Evolutionary conservation across 2,113 vertebrate genomes (phyloP).

Genomic region (Corynorhinus townsendii): DNA sequence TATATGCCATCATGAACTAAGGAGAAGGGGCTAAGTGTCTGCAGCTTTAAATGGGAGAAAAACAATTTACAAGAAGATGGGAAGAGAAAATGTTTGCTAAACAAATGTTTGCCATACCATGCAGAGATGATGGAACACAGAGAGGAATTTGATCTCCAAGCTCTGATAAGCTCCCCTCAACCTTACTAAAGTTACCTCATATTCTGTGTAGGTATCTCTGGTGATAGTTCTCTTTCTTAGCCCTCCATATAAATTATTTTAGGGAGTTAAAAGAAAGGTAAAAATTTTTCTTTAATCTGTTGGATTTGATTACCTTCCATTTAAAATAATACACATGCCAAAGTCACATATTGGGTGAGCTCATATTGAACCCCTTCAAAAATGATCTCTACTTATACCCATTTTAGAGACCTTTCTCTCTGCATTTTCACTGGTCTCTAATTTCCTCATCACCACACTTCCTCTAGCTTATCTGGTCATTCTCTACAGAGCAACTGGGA

Average conservation of each 20-base stretch:
- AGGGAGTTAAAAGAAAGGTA: background rate
- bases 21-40: background rate
- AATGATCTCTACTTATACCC: background rate
- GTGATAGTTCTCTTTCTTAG: background rate
- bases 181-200: background rate
- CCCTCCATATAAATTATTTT: background rate
- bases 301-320: background rate
- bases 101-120: background rate
- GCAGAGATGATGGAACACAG: background rate
- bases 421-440: background rate
- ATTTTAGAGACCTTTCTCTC: background rate
- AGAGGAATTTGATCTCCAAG: background rate
- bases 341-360: background rate
- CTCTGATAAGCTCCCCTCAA: background rate
- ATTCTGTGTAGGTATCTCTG: background rate
- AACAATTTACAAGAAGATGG: background rate
- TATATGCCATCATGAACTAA: background rate
- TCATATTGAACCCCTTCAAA: background rate
- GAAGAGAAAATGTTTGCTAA: background rate
- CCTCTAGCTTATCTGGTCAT: background rate
- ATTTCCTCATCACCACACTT: background rate
- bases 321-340: background rate
- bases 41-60: background rate
- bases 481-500: background rate
- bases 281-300: background rate